Base-by-base conservation (phyloP, 2,888 invertebrate species). In the Pilophorus perplexus region DNA sequence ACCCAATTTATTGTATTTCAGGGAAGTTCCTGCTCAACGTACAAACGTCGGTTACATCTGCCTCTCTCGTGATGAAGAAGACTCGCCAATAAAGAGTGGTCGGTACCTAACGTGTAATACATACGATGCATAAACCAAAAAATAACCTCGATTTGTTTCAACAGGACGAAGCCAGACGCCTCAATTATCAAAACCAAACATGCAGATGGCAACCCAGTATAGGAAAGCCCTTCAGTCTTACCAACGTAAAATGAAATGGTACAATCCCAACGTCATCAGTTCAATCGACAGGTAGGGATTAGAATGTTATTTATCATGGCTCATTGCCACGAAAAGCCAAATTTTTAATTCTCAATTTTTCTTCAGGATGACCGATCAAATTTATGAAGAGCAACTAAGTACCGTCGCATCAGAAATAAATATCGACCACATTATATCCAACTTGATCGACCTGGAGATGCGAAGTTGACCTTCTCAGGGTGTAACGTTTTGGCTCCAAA, bases 391-490 rank as follows among this genome's bases (percentile, higher is more conserved):
- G n/a, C 18, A 46, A 20, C 10, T 62, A 14, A 18, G 46, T 4
- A 25, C 44, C 1, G 62, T 62, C 18, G 62, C 46, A 5, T 16
- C 28, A 2, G 62, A 62, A 28, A 62, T 62, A n/a, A 62, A 62
- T 28, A 62, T 62, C 62, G 62, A 62, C 12, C 62, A 62, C 62
- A 62, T 62, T 12, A 62, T 62, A 22, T 46, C 48, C 10, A 46
- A 46, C 18, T 20, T 62, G 20, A 62, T 62, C 4, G 62, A 62
- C n/a, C 10, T 59, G 14, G 62, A 62, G 40, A 22, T 48, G 48
- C 62, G 33, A 8, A 44, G 48, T 5, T 62, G 48, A 16, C 38
- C 12, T 33, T 33, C 12, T 33, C 33, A n/a, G n/a, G n/a, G n/a
- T n/a, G n/a, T n/a, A n/a, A n/a, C n/a, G n/a, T n/a, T n/a, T n/a